Percentiles rank a stretch among this genome's conserved stretches.
Evolutionary conservation across 2,113 vertebrate species (phyloP).

Genomic region (Microcebus tavaratra): DNA sequence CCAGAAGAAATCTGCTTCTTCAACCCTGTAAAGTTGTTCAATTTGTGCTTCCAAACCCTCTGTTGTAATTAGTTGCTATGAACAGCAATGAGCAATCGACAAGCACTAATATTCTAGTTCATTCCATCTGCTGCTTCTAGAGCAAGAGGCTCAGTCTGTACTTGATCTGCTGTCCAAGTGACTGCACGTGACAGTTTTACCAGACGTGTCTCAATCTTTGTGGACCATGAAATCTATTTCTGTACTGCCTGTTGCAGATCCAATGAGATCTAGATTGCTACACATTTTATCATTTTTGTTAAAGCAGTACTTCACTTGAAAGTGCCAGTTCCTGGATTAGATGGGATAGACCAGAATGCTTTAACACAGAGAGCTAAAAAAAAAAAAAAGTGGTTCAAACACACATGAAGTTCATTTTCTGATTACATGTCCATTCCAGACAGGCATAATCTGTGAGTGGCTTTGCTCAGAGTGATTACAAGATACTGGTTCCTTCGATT

Average conservation of each 20-base stretch:
- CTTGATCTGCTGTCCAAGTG: neutral
- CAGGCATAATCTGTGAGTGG: neutral
- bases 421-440: neutral
- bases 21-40: neutral
- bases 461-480: neutral
- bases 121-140: neutral
- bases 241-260: neutral
- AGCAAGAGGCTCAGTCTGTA: neutral
- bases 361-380: neutral
- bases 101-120: neutral
- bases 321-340: neutral
- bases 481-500: neutral
- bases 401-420: neutral
- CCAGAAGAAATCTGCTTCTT: neutral
- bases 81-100: neutral
- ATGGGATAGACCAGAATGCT: neutral
- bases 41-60: neutral
- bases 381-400: neutral
- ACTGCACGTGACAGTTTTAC: neutral
- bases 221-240: neutral
- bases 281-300: neutral
- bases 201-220: neutral
- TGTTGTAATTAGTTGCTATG: neutral
- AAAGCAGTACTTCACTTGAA: neutral
- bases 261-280: neutral